These are phyloP conservation scores for Bufotes viridis DNA, from an alignment of 2,797 vertebrate genomes.

Conservation along the genomic window DNA sequence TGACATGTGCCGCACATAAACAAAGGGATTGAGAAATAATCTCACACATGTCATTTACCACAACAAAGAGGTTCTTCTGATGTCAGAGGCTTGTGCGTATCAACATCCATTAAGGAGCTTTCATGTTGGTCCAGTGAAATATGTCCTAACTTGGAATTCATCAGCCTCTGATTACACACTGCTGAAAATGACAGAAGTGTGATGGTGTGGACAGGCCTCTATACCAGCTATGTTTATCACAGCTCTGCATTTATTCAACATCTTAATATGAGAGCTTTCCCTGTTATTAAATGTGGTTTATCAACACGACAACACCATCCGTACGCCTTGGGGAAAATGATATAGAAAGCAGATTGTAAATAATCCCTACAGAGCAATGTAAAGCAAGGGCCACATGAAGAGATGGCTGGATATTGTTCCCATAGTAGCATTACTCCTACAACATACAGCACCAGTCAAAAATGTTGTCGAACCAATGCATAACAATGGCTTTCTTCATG, in stretches of 20 bases:
- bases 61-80: constrained; percentile 46
- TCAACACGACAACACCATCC: not conserved
- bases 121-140: constrained; percentile 51
- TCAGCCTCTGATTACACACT: not conserved
- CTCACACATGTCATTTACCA: constrained; percentile 55
- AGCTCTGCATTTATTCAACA: not conserved
- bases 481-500: no score
- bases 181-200: not conserved
- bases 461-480: no score
- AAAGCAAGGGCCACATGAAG: not conserved
- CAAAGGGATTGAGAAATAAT: constrained; percentile 53
- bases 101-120: constrained; percentile 36
- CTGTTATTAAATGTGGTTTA: not conserved
- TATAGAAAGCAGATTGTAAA: not conserved
- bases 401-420: not conserved
- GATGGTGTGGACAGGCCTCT: constrained; percentile 16
- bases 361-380: not conserved
- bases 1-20: constrained; percentile 56
- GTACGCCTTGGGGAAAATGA: not conserved
- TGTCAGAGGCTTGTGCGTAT: constrained; percentile 35
- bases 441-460: no score
- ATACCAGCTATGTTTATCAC: not conserved
- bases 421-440: no score
- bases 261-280: not conserved
- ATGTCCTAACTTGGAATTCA: constrained; percentile 42